phyloP scores from a whole-genome alignment of 2,888 invertebrate genomes.

The Athalia circularis region DNA sequence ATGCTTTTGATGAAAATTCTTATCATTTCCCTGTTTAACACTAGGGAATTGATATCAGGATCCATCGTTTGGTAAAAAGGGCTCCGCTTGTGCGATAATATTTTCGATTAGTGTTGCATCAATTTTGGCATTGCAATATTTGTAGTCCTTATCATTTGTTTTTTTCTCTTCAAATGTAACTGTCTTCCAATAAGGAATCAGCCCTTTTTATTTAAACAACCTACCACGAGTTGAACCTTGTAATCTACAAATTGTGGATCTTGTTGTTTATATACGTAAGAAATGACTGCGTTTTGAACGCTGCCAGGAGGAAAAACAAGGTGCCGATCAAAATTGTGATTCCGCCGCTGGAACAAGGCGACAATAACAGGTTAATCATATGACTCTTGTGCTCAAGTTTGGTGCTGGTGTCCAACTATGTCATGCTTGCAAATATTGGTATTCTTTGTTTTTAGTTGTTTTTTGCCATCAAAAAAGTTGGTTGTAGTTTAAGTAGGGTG shows the following conservation, averaged over 20 bases:
- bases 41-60: background rate
- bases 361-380: constrained; percentile 69
- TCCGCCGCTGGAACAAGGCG: constrained; percentile 68
- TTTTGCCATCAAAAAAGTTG: constrained; percentile 27
- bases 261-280: constrained; percentile 28
- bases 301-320: constrained; percentile 73
- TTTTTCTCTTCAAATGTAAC: background rate
- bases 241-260: constrained; percentile 13
- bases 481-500: background rate
- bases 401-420: constrained; percentile 58
- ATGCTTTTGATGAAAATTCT: constrained; percentile 27
- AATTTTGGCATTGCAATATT: too few species aligned
- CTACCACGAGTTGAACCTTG: background rate
- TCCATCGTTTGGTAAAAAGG: too few species aligned
- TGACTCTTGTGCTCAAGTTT: constrained; percentile 57
- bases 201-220: background rate
- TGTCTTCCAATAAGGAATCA: background rate
- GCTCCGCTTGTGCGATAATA: too few species aligned
- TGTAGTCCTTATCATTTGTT: background rate
- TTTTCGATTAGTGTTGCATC: too few species aligned
- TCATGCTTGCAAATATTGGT: constrained; percentile 50
- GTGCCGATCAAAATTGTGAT: constrained; percentile 72
- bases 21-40: background rate
- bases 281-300: constrained; percentile 59
- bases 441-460: constrained; percentile 41